Conservation (phyloP, 2,113 vertebrate genomes). For the Shinisaurus crocodilurus region DNA sequence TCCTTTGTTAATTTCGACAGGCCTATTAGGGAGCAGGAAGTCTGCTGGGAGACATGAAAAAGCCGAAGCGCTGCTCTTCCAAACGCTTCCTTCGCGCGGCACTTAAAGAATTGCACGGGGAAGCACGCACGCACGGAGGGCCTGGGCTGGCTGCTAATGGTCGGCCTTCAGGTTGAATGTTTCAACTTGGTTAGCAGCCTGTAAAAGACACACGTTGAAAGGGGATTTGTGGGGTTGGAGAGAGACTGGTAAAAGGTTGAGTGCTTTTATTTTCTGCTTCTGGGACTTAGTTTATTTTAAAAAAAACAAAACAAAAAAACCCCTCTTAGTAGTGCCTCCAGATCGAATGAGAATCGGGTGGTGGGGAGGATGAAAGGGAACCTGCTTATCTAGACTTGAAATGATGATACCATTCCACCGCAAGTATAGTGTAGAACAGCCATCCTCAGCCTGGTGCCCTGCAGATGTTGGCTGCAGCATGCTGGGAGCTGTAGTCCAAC, state of each 20-base stretch:
- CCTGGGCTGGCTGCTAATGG: slow-evolving; percentile 61
- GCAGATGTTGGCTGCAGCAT: too few relatives aligned
- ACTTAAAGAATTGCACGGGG: slow-evolving; percentile 58
- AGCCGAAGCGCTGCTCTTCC: slow-evolving; percentile 53
- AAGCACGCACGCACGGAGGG: slow-evolving; percentile 19
- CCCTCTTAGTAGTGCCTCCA: not conserved
- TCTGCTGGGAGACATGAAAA: slow-evolving; percentile 70
- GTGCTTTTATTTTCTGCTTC: slow-evolving; percentile 28
- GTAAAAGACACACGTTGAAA: slow-evolving; percentile 62
- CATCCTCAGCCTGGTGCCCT: too few relatives aligned
- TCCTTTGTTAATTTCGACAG: slow-evolving; percentile 71
- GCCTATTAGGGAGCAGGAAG: slow-evolving; percentile 63
- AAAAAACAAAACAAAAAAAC: not conserved
- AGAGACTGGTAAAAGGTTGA: slow-evolving; percentile 14
- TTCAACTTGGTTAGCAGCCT: slow-evolving; percentile 73
- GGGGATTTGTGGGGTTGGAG: not conserved
- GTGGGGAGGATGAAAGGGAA: not conserved
- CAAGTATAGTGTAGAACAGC: not conserved
- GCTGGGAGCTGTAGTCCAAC: too few relatives aligned
- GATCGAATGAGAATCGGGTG: not conserved
- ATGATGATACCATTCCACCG: not conserved
- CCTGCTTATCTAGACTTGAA: not conserved
- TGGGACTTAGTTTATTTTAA: slow-evolving; percentile 23
- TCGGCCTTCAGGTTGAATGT: slow-evolving; percentile 68
- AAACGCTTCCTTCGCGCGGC: slow-evolving; percentile 65